These are phyloP conservation scores for Tryphoninae sp. DNA, from an alignment of 2,888 invertebrate species.

Conservation along the genomic window DNA sequence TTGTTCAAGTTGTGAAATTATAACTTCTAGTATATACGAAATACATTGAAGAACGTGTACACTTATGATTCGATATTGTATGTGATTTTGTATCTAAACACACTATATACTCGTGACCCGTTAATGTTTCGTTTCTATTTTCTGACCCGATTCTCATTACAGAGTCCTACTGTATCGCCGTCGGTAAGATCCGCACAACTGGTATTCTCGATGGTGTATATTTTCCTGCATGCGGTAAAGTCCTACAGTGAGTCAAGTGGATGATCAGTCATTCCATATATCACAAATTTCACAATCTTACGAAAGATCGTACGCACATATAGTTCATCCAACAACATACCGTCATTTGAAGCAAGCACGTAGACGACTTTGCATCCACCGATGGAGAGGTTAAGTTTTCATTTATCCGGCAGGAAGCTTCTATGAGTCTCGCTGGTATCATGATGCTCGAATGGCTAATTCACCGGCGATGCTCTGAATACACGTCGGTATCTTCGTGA, in stretches of 20 bases:
- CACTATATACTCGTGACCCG: not conserved
- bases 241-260: not conserved
- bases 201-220: not conserved
- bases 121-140: not conserved
- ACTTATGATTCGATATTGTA: not conserved
- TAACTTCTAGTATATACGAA: not conserved
- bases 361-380: slow-evolving; percentile 62
- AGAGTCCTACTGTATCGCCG: not conserved
- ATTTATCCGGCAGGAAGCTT: slow-evolving; percentile 66
- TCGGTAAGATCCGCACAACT: not conserved
- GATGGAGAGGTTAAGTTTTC: slow-evolving; percentile 64
- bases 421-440: slow-evolving; percentile 63
- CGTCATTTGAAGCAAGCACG: slow-evolving; percentile 66
- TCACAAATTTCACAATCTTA: not conserved
- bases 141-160: not conserved
- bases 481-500: too few species aligned
- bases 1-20: not conserved
- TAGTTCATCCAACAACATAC: slow-evolving; percentile 47
- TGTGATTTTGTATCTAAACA: not conserved
- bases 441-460: slow-evolving; percentile 46
- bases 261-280: not conserved
- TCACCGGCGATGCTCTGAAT: too few species aligned
- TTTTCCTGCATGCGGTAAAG: not conserved
- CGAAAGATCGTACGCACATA: not conserved
- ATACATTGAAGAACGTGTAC: not conserved